Evolutionary conservation across 1,140 invertebrate genomes (phyloP).

Genomic region (Zaprionus ghesquierei): DNA sequence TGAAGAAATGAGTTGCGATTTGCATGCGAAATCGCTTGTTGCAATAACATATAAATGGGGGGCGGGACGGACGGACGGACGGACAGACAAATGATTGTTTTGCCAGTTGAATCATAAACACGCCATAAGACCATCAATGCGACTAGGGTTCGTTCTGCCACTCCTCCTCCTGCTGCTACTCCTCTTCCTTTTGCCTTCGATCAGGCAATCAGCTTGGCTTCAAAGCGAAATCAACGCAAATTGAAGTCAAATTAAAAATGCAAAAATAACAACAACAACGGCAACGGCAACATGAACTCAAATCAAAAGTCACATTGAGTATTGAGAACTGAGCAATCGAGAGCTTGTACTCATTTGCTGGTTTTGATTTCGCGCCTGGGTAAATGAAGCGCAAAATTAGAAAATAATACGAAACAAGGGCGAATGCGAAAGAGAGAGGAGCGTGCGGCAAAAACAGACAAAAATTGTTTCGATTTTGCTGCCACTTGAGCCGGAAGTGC

Average conservation of each 20-base stretch:
- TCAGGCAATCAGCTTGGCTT: constrained; percentile 29
- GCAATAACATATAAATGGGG: constrained; percentile 52
- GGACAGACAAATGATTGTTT: constrained; percentile 33
- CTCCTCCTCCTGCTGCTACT: too few relatives aligned
- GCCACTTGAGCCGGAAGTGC: constrained; percentile 72
- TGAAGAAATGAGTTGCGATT: constrained; percentile 51
- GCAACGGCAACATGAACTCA: neutral
- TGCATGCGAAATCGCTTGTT: constrained; percentile 62
- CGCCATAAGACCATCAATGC: constrained; percentile 40
- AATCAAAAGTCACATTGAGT: constrained; percentile 8
- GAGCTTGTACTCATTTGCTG: constrained; percentile 32
- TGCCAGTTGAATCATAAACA: constrained; percentile 32
- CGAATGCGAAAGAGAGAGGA: constrained; percentile 2
- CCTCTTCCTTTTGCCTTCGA: too few relatives aligned
- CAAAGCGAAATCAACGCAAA: constrained; percentile 37
- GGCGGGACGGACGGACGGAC: neutral
- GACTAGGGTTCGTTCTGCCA: neutral
- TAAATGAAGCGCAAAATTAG: constrained; percentile 76
- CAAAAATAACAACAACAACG: constrained; percentile 23
- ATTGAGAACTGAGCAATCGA: too few relatives aligned
- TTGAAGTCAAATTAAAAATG: constrained; percentile 43
- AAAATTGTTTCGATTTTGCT: constrained; percentile 37
- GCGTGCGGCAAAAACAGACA: constrained; percentile 39
- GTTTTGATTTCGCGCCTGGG: constrained; percentile 27
- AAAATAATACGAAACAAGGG: constrained; percentile 51